These are phyloP conservation scores for Heliocidaris erythrogramma DNA, from an alignment of 35 echinoderm and acorn worm species.

Conservation along the genomic window DNA sequence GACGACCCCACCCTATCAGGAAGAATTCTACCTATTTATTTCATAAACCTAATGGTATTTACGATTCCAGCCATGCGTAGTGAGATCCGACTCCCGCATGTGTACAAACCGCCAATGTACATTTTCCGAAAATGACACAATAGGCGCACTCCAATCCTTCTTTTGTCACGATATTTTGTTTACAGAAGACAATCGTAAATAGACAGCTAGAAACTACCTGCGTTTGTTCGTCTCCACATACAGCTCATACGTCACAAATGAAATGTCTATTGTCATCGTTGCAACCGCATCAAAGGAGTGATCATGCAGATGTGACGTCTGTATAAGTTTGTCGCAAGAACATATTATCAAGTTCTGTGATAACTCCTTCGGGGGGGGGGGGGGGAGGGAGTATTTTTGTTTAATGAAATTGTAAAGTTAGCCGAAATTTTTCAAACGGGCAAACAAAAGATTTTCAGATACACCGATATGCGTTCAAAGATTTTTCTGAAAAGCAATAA, in stretches of 20 bases:
- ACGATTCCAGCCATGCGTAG: not conserved
- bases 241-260: not conserved
- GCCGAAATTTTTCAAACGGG: no score
- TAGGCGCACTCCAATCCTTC: not conserved
- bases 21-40: not conserved
- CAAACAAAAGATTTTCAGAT: no score
- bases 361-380: no score
- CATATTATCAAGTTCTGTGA: no score
- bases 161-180: conserved; percentile 11
- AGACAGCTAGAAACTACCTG: not conserved
- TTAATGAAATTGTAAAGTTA: no score
- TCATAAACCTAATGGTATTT: not conserved
- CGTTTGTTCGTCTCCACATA: not conserved
- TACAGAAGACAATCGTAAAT: not conserved
- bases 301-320: not conserved
- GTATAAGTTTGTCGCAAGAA: no score
- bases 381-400: no score
- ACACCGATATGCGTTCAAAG: no score
- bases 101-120: not conserved
- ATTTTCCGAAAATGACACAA: not conserved
- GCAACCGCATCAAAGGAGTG: not conserved
- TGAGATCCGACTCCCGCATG: not conserved
- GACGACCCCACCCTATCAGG: not conserved
- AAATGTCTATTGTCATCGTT: not conserved
- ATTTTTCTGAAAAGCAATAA: no score